Percentiles rank a stretch among this genome's conserved stretches.
Evolutionary conservation across 2,113 vertebrate genomes (phyloP).

Genomic region (Corythoichthys haematopterus): DNA sequence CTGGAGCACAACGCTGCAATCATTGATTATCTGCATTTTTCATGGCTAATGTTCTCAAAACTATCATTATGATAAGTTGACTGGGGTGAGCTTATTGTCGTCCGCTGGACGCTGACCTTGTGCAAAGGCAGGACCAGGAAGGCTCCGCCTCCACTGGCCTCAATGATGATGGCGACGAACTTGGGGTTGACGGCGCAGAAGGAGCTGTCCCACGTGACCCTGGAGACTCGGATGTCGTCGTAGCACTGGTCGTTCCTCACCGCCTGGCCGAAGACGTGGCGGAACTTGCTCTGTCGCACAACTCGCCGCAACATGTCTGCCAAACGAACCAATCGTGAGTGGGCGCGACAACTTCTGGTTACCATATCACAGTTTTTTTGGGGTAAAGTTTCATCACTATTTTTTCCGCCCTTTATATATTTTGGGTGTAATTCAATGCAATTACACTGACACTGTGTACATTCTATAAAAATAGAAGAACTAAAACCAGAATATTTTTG

Average conservation of each 20-base stretch:
- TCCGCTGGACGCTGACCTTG: constrained; percentile 74
- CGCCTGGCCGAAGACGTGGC: constrained; percentile 93
- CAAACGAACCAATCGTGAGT: background rate
- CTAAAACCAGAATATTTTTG: too few species aligned
- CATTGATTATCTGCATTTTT: constrained; percentile 43
- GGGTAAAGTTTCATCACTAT: too few species aligned
- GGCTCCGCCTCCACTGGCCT: constrained; percentile 91
- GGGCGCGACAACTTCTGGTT: too few species aligned
- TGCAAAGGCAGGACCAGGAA: constrained; percentile 92
- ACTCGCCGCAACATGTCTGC: constrained; percentile 94
- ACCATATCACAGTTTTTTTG: too few species aligned
- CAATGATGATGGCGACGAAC: constrained; percentile 94
- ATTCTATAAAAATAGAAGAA: too few species aligned
- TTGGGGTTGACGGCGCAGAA: constrained; percentile 95
- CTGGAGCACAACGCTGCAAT: constrained; percentile 12
- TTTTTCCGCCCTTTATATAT: too few species aligned
- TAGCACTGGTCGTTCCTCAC: constrained; percentile 97
- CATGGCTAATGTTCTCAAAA: background rate
- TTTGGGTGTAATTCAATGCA: too few species aligned
- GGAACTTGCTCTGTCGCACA: constrained; percentile 97
- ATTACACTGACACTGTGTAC: too few species aligned
- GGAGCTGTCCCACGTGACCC: constrained; percentile 96
- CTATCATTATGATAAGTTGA: background rate
- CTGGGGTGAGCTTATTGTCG: too few species aligned
- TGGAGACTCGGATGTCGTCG: constrained; percentile 93